Base-by-base conservation (phyloP, 2,888 invertebrate genomes). In the Acanthacorydalis orientalis region DNA sequence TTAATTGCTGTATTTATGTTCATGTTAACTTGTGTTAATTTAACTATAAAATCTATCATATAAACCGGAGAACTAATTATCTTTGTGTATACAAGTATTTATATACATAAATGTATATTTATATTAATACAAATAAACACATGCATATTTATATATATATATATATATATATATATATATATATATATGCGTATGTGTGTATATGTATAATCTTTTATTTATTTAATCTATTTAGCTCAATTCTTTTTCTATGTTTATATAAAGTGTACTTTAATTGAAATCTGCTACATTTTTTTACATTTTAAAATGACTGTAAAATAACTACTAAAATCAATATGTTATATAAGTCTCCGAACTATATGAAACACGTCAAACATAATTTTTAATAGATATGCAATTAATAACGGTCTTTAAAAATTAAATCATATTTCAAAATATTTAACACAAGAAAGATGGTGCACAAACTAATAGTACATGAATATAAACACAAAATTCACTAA, bases 161-260 rank as follows among this genome's bases (percentile, higher is more conserved):
- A 40, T 40, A 40, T 40, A 40, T 40, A 40, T 40, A 40, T 40
- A 40, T 40, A 40, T 40, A 40, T 40, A 40, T 40, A 40, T 40
- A 40, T 40, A 40, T 40, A 40, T 40, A 40, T 40, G 9, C 9
- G 9, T 40, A 40, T 40, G 9, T 40, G 9, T 40, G 15, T 40
- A 40, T 40, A 40, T 40, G 9, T 35, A 35, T 7, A 35, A 35
- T 35, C 7, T 8, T 9, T 15, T 14, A 38, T 39, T 14, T 15
- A 15, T 15, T 39, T 8, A 12, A 39, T 9, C 9, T 39, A n/a
- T 39, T 4, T 16, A 16, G 7, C 15, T 39, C 12, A 4, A 14
- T 9, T 15, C 16, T 39, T 15, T 39, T n/a, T 2, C 10, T n/a
- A n/a, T n/a, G 4, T 39, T n/a, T 15, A 9, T 16, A 9, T 39